Base-by-base conservation (phyloP, 1,140 invertebrate species). In the Portunus trituberculatus region DNA sequence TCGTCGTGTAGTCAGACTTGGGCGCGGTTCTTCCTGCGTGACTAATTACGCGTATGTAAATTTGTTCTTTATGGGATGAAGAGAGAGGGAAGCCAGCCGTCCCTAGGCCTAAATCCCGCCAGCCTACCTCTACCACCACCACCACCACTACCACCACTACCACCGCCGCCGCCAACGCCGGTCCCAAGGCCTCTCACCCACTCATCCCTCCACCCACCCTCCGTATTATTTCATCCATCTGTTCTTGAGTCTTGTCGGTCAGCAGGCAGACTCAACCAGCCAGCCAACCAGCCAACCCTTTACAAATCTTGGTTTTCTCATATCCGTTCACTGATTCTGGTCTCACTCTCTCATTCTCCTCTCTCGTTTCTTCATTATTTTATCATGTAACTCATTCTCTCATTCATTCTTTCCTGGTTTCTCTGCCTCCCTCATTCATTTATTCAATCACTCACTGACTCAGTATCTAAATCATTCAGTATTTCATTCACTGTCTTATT, bases 41-140 rank as follows among this genome's bases (percentile, higher is more conserved):
- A 91, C 90, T 76, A 91, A 91, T 91, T 91, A 91, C 28, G 29
- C 90, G 32, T 91, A 91, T 91, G 90, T 91, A 91, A 91, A 91
- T 91, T 91, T 91, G 90, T 91, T 91, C 90, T 91, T 91, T 82
- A 91, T 91, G 90, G 90, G 90, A 20, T 91, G 90, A 76, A 39
- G 48, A 91, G 45, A 91, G 46, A 48, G 46, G 67, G 67, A 20
- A 76, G 67, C 67, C 46, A 91, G 89, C 89, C 89, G 89, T n/a
- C 46, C 59, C 32, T 91, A 91, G 90, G 90, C 90, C 90, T 91
- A 91, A 76, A 76, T 52, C 48, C n/a, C 46, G 28, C 31, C 28
- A 20, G 46, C 89, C 89, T 14, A 28, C 25, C 20, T 28, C 25
- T n/a, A 16, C 4, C 4, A 4, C n/a, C 31, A 28, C 89, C 20